phyloP scores from a whole-genome alignment of 2,113 vertebrate species.

The Lepus timidus region DNA sequence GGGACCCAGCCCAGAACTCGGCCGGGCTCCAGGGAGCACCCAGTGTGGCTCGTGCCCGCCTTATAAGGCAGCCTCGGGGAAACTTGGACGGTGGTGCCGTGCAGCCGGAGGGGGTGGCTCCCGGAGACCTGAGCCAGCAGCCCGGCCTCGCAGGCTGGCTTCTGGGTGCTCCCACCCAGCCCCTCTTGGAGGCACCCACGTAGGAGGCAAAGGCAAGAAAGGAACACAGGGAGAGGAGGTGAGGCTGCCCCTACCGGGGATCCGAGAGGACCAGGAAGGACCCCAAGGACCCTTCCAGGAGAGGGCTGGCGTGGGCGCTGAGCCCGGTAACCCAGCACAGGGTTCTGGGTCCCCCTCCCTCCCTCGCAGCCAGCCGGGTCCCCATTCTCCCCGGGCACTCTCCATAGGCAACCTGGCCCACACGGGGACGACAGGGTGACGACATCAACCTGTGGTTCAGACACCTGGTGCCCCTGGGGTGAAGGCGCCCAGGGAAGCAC shows the following conservation, averaged over 20 bases:
- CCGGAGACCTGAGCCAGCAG: not conserved
- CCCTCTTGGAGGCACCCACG: not conserved
- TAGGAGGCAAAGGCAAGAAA: no score
- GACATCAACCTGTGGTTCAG: not conserved
- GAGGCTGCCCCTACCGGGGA: not conserved
- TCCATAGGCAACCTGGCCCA: not conserved
- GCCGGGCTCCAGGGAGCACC: not conserved
- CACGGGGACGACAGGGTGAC: not conserved
- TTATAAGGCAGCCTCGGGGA: slow-evolving; percentile 73
- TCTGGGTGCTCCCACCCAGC: not conserved
- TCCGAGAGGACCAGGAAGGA: not conserved
- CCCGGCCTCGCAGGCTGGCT: not conserved
- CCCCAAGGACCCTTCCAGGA: not conserved
- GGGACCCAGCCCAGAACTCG: not conserved
- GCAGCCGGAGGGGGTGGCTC: not conserved
- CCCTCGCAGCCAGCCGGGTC: not conserved
- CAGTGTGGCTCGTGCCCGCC: not conserved
- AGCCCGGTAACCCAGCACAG: fast-evolving
- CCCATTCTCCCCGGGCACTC: not conserved
- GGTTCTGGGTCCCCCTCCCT: no score
- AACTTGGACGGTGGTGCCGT: not conserved
- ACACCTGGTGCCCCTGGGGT: not conserved
- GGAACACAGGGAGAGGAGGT: no score
- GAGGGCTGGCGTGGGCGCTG: not conserved
- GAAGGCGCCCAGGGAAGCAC: not conserved